Evolutionary conservation across 2,797 vertebrate genomes (phyloP), one percentile per base, ranked within the genome.

Genomic region (Hippoglossus hippoglossus): DNA sequence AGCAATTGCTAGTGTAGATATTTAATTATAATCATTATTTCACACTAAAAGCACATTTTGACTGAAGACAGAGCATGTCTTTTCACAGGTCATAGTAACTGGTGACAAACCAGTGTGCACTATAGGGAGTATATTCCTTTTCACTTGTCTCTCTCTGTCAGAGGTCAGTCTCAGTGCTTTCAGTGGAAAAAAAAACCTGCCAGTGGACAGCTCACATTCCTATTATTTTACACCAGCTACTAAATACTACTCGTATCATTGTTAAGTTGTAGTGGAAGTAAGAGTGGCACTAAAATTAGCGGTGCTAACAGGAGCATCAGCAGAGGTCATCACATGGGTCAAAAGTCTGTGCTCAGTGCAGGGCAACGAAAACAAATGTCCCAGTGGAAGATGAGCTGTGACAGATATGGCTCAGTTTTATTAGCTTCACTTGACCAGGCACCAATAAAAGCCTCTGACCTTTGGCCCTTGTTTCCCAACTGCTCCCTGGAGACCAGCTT

Each of bases 381-480:
- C n/a, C 19, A 44, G n/a, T 50, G 21, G 25, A 34, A 3, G 44
- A 21, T n/a, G 11, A 24, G 46, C 4, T 60, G 11, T 52, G 41
- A 61, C 36, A 51, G 9, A 55, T 21, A 31, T 12, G 12, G 5
- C 34, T 64, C 39, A 11, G 18, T 21, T 71, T 63, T 66, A 62
- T 12, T 55, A 54, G 4, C 51, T 36, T 75, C 47, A 39, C 44
- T 49, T 28, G 70, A 85, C 22, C 69, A 63, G 65, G 59, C 59
- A 72, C 51, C 36, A 71, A 67, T 81, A 77, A 87, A 86, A 67
- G 25, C 28, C 26, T 79, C 92, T 91, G 53, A 95, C 94, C 94
- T 94, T 94, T 70, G 71, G 57, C 7, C 94, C 94, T 41, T 87
- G 86, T 19, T 82, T 89, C 68, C 92, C 94, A 64, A 80, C 71